These are phyloP conservation scores for Phalacrocorax brasilianus DNA, from an alignment of 2,113 vertebrate genomes.

Conservation along the genomic window DNA sequence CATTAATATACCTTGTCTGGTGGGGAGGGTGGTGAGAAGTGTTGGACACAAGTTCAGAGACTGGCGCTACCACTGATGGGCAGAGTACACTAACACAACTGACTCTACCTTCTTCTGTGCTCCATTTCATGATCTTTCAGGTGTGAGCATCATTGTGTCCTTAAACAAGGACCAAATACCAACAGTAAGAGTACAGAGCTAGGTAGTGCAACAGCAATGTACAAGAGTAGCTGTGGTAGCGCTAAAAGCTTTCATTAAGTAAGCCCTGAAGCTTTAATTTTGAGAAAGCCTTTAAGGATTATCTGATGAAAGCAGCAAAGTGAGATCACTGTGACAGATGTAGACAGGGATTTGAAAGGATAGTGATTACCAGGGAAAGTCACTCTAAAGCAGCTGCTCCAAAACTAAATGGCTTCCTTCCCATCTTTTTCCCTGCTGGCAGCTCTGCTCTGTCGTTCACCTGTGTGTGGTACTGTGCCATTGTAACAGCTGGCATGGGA, in stretches of 20 bases:
- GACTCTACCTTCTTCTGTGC: neutral
- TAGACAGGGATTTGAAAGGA: conserved; percentile 57
- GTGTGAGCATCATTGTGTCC: neutral
- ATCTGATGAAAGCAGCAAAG: conserved; percentile 38
- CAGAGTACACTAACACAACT: neutral
- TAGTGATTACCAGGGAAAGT: conserved; percentile 49
- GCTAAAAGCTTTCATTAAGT: conserved; percentile 22
- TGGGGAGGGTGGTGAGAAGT: neutral
- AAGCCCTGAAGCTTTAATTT: conserved; percentile 51
- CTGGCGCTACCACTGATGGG: neutral
- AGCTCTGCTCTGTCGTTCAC: conserved; percentile 93
- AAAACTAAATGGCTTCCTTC: conserved; percentile 60
- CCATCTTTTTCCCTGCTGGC: conserved; percentile 34
- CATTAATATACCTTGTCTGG: neutral
- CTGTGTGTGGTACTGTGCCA: conserved; percentile 93
- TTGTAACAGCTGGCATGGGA: conserved; percentile 88
- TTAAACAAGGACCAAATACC: neutral
- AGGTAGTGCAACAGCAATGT: neutral
- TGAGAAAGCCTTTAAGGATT: conserved; percentile 44
- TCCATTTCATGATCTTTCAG: neutral
- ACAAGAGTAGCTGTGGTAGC: neutral
- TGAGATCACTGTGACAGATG: conserved; percentile 44
- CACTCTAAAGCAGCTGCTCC: conserved; percentile 23
- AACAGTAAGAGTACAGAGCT: neutral
- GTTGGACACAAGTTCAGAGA: neutral